A percentile compares a stretch with the other conserved stretches of the same genome.
These are phyloP conservation scores for Telmatochromis brachygnathus DNA, from an alignment of 2,113 vertebrate genomes.

Conservation along the genomic window DNA sequence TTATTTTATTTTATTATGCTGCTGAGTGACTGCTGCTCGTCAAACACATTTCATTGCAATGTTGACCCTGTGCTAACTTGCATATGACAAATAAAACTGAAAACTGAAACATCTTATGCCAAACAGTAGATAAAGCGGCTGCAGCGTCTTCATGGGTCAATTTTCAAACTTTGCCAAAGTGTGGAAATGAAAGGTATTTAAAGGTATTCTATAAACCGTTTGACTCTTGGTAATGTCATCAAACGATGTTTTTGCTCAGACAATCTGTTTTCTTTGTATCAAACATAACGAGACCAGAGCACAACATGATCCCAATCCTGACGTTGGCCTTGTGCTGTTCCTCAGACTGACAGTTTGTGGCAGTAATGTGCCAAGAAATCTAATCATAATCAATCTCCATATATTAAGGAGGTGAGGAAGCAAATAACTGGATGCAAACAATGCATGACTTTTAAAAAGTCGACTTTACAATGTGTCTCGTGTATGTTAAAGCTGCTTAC, in stretches of 20 bases:
- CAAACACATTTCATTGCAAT: no score
- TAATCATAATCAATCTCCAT: not conserved
- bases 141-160: not conserved
- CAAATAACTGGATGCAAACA: not conserved
- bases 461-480: rapidly evolving
- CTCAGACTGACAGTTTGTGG: not conserved
- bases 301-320: not conserved
- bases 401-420: not conserved
- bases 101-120: not conserved
- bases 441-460: not conserved
- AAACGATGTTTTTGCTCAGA: not conserved
- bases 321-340: not conserved
- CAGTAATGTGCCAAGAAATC: not conserved
- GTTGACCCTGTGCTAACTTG: no score
- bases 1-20: rapidly evolving
- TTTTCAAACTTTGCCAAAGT: not conserved
- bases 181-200: not conserved
- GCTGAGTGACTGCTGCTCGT: no score
- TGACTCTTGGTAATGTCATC: not conserved
- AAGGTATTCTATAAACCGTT: not conserved
- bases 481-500: not conserved
- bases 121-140: not conserved
- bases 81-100: no score
- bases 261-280: not conserved
- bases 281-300: not conserved